These are phyloP conservation scores for Gerris buenoi DNA, from an alignment of 1,140 invertebrate species.

Conservation along the genomic window DNA sequence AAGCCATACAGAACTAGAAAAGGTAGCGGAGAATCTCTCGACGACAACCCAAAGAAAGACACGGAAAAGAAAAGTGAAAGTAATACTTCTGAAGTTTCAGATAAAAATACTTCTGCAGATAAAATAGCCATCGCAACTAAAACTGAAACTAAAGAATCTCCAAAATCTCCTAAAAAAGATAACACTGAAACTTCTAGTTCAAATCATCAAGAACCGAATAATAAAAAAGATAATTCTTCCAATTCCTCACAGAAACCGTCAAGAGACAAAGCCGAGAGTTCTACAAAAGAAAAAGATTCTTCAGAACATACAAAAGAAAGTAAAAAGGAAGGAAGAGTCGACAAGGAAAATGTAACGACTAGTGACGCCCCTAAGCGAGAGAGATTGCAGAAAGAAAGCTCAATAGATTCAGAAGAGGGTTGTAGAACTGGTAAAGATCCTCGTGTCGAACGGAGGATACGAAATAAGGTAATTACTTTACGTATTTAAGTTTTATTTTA, in stretches of 20 bases:
- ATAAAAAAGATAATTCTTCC: neutral
- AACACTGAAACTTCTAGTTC: too few species aligned
- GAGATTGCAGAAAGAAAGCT: neutral
- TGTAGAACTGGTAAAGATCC: constrained; percentile 35
- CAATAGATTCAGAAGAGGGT: neutral
- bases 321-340: too few species aligned
- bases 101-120: too few species aligned
- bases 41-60: constrained; percentile 9
- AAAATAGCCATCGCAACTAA: too few species aligned
- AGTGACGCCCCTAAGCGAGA: neutral
- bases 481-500: too few species aligned
- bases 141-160: neutral
- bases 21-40: constrained; percentile 7
- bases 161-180: neutral
- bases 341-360: neutral
- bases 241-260: neutral
- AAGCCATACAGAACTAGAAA: constrained; percentile 7
- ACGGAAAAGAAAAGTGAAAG: constrained; percentile 28
- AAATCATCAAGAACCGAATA: neutral
- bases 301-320: too few species aligned
- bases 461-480: constrained; percentile 48
- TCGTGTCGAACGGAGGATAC: constrained; percentile 42
- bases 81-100: constrained; percentile 31
- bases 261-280: too few species aligned
- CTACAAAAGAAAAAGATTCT: neutral